These are phyloP conservation scores for Polypterus senegalus DNA, from an alignment of 2,113 vertebrate genomes.

Conservation along the genomic window DNA sequence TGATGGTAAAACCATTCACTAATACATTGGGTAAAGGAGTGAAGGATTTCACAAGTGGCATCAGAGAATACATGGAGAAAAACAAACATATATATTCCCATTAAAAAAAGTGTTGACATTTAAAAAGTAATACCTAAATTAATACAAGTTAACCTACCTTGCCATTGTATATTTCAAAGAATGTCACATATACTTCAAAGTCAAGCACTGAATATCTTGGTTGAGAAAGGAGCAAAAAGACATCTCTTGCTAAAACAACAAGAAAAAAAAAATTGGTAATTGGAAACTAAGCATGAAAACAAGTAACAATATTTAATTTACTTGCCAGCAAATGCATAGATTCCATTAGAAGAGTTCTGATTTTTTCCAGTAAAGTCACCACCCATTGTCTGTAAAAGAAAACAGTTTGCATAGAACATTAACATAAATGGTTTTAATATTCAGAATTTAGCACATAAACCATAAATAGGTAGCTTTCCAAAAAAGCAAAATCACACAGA, in stretches of 20 bases:
- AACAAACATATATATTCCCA: background rate
- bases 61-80: background rate
- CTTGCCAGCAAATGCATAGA: slow-evolving; percentile 87
- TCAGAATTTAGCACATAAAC: too few species aligned
- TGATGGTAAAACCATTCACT: too few species aligned
- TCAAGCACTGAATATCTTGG: slow-evolving; percentile 50
- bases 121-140: too few species aligned
- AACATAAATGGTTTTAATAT: background rate
- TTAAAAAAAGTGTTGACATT: background rate
- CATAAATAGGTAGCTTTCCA: background rate
- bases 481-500: background rate
- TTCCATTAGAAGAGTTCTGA: slow-evolving; percentile 76
- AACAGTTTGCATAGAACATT: background rate
- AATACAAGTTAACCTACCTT: slow-evolving; percentile 50
- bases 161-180: slow-evolving; percentile 97
- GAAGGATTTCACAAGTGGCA: too few species aligned
- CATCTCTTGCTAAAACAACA: slow-evolving; percentile 66
- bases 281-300: background rate
- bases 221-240: slow-evolving; percentile 71
- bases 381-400: slow-evolving; percentile 77
- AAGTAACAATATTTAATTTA: slow-evolving; percentile 3
- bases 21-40: too few species aligned
- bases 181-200: slow-evolving; percentile 73
- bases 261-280: background rate
- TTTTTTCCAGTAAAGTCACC: slow-evolving; percentile 73